phyloP scores from a whole-genome alignment of 2,797 vertebrate species.

The Clarias fuscus region DNA sequence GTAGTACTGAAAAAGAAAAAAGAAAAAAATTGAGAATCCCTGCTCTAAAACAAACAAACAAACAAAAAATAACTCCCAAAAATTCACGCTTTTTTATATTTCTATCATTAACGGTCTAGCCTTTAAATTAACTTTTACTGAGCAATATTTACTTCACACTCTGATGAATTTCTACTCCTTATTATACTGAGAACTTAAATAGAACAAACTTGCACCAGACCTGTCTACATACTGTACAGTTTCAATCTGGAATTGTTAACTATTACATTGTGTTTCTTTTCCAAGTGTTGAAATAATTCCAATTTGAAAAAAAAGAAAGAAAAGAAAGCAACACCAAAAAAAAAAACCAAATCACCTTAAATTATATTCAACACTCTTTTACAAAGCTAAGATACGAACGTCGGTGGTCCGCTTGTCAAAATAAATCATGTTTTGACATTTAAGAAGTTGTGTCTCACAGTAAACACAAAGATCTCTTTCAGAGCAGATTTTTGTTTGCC shows the following conservation, averaged over 20 bases:
- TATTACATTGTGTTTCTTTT: neutral
- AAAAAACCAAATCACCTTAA: neutral
- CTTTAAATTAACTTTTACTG: neutral
- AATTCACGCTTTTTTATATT: slow-evolving; percentile 37
- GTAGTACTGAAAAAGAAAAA: neutral
- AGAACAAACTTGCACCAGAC: neutral
- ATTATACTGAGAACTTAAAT: neutral
- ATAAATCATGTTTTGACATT: slow-evolving; percentile 40
- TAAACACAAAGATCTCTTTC: slow-evolving; percentile 53
- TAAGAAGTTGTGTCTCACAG: slow-evolving; percentile 54
- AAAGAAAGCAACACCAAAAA: no score
- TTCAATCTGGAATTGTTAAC: neutral
- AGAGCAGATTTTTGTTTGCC: slow-evolving; percentile 55
- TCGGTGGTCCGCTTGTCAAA: slow-evolving; percentile 35
- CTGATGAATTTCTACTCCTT: neutral
- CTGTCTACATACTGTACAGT: neutral
- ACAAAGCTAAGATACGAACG: slow-evolving; percentile 10
- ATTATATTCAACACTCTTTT: neutral
- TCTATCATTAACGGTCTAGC: slow-evolving; percentile 28
- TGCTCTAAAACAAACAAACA: slow-evolving; percentile 52
- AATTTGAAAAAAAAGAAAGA: neutral
- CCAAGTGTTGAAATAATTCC: neutral
- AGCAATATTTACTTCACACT: neutral
- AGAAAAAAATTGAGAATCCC: neutral
- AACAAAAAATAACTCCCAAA: no score